Evolutionary conservation across 2,888 invertebrate genomes (phyloP), one percentile per base, ranked within the genome.

Genomic region (Herminia tarsipennalis): DNA sequence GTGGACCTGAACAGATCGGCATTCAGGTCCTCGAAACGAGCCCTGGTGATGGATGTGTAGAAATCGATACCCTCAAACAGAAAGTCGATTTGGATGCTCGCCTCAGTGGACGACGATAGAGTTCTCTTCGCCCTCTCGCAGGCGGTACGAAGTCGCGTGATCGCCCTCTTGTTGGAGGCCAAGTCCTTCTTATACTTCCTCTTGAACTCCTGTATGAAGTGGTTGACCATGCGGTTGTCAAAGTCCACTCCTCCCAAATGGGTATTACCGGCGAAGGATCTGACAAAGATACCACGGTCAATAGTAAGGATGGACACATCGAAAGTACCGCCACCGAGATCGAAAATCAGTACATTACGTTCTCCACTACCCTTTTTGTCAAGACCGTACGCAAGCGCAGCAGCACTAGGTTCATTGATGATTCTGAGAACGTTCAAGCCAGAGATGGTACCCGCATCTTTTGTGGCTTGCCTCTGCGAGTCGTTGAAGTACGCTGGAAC

Each of bases 1-100:
- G 98, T 99, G 51, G 96, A 95, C 59, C 98, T 94, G 95, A 99
- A 99, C 63, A 99, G 93, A 85, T 99, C 99, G 8, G 98, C 96
- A 83, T 98, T 97, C 76, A 99, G 92, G 82, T 99, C 99, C 86
- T 99, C 99, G 84, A 99, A 99, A 73, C 98, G 94, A 45, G 99
- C 99, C 70, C 98, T 93, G 9, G 98, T 98, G 80, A 99, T 96
- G 38, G 95, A 96, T 0, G 98, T 97, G 91, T 98, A 98, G 93
- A 98, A 99, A 83, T 99, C 99, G 64, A 98, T 95, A 56, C 98
- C 98, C 83, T 99, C 98, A 73, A 94, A 98, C 42, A 99, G 93
- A 1, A 98, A 98, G 82, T 98, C 98, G 61, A 99, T 98, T 92
- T 99, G 98, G 73, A 99, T 97, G 76, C 95, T 96, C 25, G 97